A percentile compares a stretch with the other conserved stretches of the same genome.
phyloP scores from a whole-genome alignment of 1,140 invertebrate species.

The Dermatophagoides farinae region DNA sequence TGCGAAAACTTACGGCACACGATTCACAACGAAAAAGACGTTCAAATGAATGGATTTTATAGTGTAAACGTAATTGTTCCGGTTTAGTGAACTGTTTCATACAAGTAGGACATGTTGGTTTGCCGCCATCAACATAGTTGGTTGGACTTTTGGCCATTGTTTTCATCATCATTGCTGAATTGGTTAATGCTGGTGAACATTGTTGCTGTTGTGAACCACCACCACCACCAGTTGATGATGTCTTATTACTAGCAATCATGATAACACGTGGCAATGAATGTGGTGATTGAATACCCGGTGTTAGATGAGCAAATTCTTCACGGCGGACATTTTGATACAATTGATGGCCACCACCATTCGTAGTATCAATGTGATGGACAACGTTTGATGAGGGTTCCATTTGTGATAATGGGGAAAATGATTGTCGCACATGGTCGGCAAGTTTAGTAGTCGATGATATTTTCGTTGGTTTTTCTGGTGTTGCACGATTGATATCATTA shows the following conservation, averaged over 20 bases:
- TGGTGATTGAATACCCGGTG: not conserved
- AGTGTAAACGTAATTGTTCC: slow-evolving; percentile 67
- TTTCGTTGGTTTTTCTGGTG: not conserved
- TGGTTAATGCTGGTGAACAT: not conserved
- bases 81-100: slow-evolving; percentile 73
- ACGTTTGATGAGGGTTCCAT: not conserved
- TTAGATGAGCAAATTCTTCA: slow-evolving; percentile 3
- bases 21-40: slow-evolving; percentile 71
- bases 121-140: slow-evolving; percentile 27
- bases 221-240: not conserved
- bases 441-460: not conserved
- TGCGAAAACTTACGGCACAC: slow-evolving; percentile 71
- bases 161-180: not conserved
- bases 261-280: not conserved
- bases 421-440: not conserved
- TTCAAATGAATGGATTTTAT: slow-evolving; percentile 90
- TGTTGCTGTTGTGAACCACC: not conserved
- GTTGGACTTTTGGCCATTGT: not conserved
- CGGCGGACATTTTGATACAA: not conserved
- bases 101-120: slow-evolving; percentile 65
- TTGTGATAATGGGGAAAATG: not conserved
- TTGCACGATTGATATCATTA: not conserved
- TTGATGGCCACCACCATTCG: not conserved
- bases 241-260: not conserved
- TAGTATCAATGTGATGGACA: not conserved